Conservation (phyloP, 2,113 vertebrate species). For the Gnathonemus echidnorhynchus region DNA sequence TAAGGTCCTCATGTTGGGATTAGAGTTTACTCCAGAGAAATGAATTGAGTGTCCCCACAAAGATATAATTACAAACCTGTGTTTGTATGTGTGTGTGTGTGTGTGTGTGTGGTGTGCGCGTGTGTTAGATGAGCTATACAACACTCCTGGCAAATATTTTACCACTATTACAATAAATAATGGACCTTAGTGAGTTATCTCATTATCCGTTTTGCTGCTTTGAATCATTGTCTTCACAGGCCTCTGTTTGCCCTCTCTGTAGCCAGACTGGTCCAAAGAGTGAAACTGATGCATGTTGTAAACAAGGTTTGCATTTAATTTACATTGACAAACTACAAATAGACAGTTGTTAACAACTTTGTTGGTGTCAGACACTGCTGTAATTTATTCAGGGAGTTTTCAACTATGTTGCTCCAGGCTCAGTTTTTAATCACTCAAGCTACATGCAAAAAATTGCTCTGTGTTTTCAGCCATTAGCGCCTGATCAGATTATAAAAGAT, state of each 20-base stretch:
- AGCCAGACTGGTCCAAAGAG: background rate
- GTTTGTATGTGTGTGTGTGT: no score
- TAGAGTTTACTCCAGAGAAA: no score
- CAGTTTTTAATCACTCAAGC: conserved; percentile 8
- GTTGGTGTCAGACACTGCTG: background rate
- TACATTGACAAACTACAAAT: background rate
- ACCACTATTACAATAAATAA: background rate
- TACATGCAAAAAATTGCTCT: background rate
- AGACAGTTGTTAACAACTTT: conserved; percentile 2
- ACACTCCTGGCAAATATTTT: background rate
- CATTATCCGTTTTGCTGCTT: background rate
- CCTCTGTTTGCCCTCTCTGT: background rate
- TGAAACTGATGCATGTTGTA: background rate
- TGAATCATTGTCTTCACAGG: background rate
- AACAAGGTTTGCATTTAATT: background rate
- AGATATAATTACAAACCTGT: no score
- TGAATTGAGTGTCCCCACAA: no score
- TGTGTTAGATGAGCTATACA: background rate
- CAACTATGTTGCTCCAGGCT: background rate
- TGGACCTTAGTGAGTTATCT: background rate
- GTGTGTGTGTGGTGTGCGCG: no score
- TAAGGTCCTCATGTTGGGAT: no score
- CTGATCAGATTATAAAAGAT: conserved; percentile 12
- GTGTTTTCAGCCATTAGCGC: conserved; percentile 1
- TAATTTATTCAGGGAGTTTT: conserved; percentile 14